These are phyloP conservation scores for Notoglanidium macrostoma DNA, from an alignment of 2,797 vertebrate species.

Conservation along the genomic window DNA sequence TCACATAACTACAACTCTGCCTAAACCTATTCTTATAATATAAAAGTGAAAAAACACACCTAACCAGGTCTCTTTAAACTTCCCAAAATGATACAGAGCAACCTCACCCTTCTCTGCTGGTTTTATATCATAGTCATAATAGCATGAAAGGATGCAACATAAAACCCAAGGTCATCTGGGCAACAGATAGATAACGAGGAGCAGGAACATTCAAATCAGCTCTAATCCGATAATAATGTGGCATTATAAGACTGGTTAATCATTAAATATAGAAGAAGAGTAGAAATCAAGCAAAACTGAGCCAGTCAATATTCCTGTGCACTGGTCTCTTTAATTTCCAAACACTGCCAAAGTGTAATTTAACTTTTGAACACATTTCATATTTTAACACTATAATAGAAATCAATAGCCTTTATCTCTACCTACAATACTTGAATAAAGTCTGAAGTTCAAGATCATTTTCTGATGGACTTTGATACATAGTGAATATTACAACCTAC, in stretches of 20 bases:
- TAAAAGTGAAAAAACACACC: not conserved
- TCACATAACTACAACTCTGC: not conserved
- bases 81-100: not conserved
- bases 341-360: not conserved
- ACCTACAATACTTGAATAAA: conserved; percentile 19
- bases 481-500: conserved; percentile 6
- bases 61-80: not conserved
- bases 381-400: not conserved
- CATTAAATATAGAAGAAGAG: conserved; percentile 9
- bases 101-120: not conserved
- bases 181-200: not conserved
- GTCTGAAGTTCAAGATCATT: conserved; percentile 37
- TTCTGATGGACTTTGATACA: conserved; percentile 33
- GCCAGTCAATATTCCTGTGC: not conserved
- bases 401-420: conserved; percentile 6
- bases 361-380: not conserved
- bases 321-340: not conserved
- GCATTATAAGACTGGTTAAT: not conserved
- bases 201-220: not conserved
- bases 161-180: conserved; percentile 3
- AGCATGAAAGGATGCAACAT: not conserved
- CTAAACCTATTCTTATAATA: not conserved
- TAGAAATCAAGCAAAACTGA: not conserved
- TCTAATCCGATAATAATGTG: conserved; percentile 8
- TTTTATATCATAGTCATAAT: not conserved